phyloP scores from a whole-genome alignment of 1,140 invertebrate genomes.

The Rhagoletis pomonella region DNA sequence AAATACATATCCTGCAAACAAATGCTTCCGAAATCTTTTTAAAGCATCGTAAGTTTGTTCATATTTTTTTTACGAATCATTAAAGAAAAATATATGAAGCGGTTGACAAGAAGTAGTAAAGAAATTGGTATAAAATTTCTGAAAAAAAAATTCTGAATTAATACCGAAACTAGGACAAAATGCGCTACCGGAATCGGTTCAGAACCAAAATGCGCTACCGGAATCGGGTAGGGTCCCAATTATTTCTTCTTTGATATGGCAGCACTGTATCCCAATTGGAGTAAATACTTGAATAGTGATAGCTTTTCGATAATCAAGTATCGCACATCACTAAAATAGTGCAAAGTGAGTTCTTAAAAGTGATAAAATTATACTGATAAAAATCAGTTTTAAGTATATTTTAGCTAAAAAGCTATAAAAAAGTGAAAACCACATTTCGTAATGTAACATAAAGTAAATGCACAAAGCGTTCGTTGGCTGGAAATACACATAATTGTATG shows the following conservation, averaged over 20 bases:
- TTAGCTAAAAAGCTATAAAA: slow-evolving; percentile 36
- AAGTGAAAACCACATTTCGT: slow-evolving; percentile 40
- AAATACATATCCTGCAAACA: too few species aligned
- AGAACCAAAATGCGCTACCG: too few species aligned
- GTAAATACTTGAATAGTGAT: slow-evolving; percentile 35
- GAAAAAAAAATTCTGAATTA: too few species aligned
- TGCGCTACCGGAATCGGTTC: too few species aligned
- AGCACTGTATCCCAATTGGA: slow-evolving; percentile 3
- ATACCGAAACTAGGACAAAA: too few species aligned
- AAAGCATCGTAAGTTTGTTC: too few species aligned
- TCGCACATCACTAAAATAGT: slow-evolving; percentile 51
- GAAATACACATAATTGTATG: slow-evolving; percentile 50
- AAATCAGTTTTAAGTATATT: slow-evolving; percentile 45
- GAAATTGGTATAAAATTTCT: too few species aligned
- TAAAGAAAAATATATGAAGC: too few species aligned
- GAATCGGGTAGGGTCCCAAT: too few species aligned
- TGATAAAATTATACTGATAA: slow-evolving; percentile 51
- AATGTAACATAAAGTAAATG: slow-evolving; percentile 26
- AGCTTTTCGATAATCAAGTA: slow-evolving; percentile 48
- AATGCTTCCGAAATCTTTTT: too few species aligned
- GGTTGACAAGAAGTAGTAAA: too few species aligned
- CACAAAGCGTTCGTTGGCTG: slow-evolving; percentile 27
- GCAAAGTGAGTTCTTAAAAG: slow-evolving; percentile 51
- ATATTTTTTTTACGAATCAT: too few species aligned
- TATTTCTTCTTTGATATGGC: not conserved